Base-by-base conservation (phyloP, 2,888 invertebrate species). In the Marronus borbonicus region DNA sequence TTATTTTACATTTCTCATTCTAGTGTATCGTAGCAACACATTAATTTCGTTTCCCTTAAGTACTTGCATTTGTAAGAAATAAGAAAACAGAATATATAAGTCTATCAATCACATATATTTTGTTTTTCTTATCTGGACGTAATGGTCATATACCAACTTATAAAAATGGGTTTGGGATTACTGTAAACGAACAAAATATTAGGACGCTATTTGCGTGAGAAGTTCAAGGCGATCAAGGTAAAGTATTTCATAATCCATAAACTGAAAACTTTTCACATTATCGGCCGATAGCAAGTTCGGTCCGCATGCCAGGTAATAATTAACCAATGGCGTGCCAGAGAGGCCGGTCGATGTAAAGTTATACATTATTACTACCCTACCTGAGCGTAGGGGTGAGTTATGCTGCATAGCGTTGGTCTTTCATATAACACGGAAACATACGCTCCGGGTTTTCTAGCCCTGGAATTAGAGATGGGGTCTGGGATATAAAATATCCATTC, bases 251-350 rank as follows among this genome's bases (percentile, higher is more conserved):
- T 82, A 82, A 82, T 82, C 82, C 81, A 78, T 80, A 81, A 82
- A 82, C 76, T 77, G 77, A 79, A 79, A 79, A 79, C 65, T 82
- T 82, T 82, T 82, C 82, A 80, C 82, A 82, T 82, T 82, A 81
- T 80, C 81, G 80, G 77, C 77, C 79, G 77, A 72, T 77, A 77
- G 69, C 50, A 70, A 77, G 77, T 77, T 77, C 72, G 64, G 78
- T 72, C 74, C 77, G 77, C 82, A 78, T 82, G 82, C 80, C 82
- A 80, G 80, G 80, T 80, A 80, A 82, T 82, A 82, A 82, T 82
- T 82, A 82, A 82, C 81, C 81, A 82, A 82, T 82, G 78, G 81
- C 82, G 81, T 80, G 82, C 79, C 78, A 65, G 68, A 52, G 65
- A 72, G 78, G 60, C 78, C 78, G 81, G 80, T 80, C 81, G 81